phyloP scores from a whole-genome alignment of 2,888 invertebrate genomes.

The Leptopterna dolabrata region DNA sequence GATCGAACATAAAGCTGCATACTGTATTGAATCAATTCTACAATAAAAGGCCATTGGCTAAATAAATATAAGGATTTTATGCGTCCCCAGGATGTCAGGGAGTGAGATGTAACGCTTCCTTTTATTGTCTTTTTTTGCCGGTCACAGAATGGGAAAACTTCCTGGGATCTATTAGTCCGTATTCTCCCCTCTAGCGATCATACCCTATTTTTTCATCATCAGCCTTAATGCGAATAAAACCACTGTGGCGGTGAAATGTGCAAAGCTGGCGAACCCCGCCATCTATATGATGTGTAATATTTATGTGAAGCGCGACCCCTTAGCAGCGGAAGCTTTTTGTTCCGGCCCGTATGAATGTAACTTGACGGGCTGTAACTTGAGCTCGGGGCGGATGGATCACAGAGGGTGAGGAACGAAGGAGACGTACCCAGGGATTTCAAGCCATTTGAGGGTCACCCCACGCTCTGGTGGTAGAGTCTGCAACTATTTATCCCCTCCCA shows the following conservation, averaged over 20 bases:
- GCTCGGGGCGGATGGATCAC: neutral
- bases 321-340: neutral
- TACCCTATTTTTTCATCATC: neutral
- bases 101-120: no score
- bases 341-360: conserved; percentile 14
- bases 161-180: neutral
- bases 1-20: no score
- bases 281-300: neutral
- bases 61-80: no score
- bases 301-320: neutral
- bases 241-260: neutral
- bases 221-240: neutral
- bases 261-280: neutral
- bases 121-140: no score
- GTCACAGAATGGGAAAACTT: no score
- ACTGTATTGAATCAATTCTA: no score
- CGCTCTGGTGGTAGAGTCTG: neutral
- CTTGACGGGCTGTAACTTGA: neutral
- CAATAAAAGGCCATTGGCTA: no score
- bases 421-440: neutral
- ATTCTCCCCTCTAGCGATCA: neutral
- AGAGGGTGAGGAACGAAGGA: neutral
- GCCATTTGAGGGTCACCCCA: neutral
- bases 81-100: no score
- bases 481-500: neutral